Conservation (phyloP, 2,888 invertebrate genomes). For the Pristionchus exspectatus region DNA sequence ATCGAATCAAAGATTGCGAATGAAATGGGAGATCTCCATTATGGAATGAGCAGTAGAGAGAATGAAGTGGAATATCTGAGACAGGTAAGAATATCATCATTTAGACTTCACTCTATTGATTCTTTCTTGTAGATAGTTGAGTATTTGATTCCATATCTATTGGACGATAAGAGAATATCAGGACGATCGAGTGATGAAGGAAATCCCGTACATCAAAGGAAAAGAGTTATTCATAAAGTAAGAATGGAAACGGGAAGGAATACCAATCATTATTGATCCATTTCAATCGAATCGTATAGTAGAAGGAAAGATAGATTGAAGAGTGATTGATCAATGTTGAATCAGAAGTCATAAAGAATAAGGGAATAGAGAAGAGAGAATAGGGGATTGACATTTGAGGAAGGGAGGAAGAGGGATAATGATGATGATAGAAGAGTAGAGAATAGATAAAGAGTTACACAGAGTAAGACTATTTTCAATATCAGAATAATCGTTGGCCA, state of each 20-base stretch:
- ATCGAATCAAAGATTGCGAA: conserved; percentile 67
- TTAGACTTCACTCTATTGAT: not conserved
- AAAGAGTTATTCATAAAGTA: not conserved
- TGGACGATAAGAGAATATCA: conserved; percentile 73
- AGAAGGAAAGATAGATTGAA: not conserved
- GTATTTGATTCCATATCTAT: conserved; percentile 68
- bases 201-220: conserved; percentile 45
- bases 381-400: not conserved
- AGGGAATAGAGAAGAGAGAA: not conserved
- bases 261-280: not conserved
- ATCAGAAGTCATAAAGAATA: conserved; percentile 25
- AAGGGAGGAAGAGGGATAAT: not conserved
- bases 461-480: not conserved
- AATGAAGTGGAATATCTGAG: conserved; percentile 70
- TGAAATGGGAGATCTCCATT: conserved; percentile 68
- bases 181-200: conserved; percentile 72
- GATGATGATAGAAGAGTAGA: not conserved
- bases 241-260: not conserved
- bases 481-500: conserved; percentile 68
- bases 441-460: not conserved
- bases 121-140: conserved; percentile 66
- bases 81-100: conserved; percentile 56
- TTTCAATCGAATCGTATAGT: not conserved
- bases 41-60: conserved; percentile 68
- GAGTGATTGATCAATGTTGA: not conserved